A percentile compares a stretch with the other conserved stretches of the same genome.
phyloP scores from a whole-genome alignment of 2,888 invertebrate genomes.

The Agriopis marginaria region DNA sequence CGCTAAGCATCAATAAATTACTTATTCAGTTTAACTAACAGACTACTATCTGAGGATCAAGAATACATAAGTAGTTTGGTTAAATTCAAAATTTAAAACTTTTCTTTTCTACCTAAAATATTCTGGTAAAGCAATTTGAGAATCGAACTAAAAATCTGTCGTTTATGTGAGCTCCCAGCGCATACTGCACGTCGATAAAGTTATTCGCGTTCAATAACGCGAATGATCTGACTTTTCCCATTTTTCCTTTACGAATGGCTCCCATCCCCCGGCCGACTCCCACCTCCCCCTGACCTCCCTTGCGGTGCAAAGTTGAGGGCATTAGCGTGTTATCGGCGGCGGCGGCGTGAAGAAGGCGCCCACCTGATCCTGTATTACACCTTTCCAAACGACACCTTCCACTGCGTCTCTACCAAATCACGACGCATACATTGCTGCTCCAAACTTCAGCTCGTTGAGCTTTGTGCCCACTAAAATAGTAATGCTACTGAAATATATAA shows the following conservation, averaged over 20 bases:
- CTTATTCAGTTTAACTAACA: slow-evolving; percentile 6
- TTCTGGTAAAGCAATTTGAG: slow-evolving; percentile 11
- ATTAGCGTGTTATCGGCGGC: slow-evolving; percentile 86
- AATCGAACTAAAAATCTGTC: slow-evolving; percentile 34
- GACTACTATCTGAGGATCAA: not conserved
- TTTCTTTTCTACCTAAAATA: slow-evolving; percentile 2
- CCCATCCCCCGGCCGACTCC: slow-evolving; percentile 51
- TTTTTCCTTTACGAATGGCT: slow-evolving; percentile 77
- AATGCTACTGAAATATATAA: slow-evolving; percentile 54
- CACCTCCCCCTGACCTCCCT: slow-evolving; percentile 62
- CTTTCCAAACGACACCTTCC: slow-evolving; percentile 53
- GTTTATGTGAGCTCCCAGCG: slow-evolving; percentile 43
- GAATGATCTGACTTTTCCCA: slow-evolving; percentile 83
- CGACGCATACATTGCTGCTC: slow-evolving; percentile 55
- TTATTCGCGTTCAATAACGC: slow-evolving; percentile 83
- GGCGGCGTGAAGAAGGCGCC: slow-evolving; percentile 83
- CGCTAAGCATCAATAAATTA: slow-evolving; percentile 25
- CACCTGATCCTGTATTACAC: slow-evolving; percentile 76
- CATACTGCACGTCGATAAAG: slow-evolving; percentile 79
- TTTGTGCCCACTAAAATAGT: slow-evolving; percentile 46
- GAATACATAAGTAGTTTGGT: not conserved
- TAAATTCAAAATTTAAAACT: not conserved
- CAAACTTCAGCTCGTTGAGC: not conserved
- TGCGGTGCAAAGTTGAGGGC: slow-evolving; percentile 86
- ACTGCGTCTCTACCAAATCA: slow-evolving; percentile 47